Percentiles rank a stretch among this genome's conserved stretches.
These are phyloP conservation scores for Elaeidobius kamerunicus DNA, from an alignment of 2,888 invertebrate species.

Conservation along the genomic window DNA sequence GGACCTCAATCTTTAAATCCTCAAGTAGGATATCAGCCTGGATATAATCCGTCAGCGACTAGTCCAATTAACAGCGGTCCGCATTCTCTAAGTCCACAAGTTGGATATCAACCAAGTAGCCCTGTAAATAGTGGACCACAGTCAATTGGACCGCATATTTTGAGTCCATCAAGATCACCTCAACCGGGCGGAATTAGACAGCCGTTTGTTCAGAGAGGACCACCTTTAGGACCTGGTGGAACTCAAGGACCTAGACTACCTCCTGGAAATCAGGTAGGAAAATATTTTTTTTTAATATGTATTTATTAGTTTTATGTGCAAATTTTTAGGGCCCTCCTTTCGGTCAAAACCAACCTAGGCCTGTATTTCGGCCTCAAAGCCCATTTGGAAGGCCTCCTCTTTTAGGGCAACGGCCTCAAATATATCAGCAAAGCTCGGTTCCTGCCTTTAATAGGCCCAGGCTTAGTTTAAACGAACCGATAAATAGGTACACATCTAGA, in stretches of 20 bases:
- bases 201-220: slow-evolving; percentile 27
- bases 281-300: not conserved
- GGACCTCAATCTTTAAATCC: slow-evolving; percentile 37
- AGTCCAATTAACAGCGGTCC: slow-evolving; percentile 42
- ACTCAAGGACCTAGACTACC: slow-evolving; percentile 9
- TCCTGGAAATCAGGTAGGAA: not conserved
- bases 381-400: slow-evolving; percentile 54
- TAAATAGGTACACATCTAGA: slow-evolving; percentile 37
- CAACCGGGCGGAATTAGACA: slow-evolving; percentile 11
- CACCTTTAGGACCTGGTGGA: slow-evolving; percentile 37
- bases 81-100: slow-evolving; percentile 27
- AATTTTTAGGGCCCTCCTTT: slow-evolving; percentile 1
- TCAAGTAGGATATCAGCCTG: slow-evolving; percentile 37
- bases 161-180: slow-evolving; percentile 17
- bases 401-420: slow-evolving; percentile 36
- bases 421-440: slow-evolving; percentile 41
- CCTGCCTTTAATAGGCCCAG: slow-evolving; percentile 35
- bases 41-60: too few relatives aligned
- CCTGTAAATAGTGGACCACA: slow-evolving; percentile 41
- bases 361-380: slow-evolving; percentile 49
- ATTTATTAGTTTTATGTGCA: not conserved
- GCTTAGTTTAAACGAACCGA: slow-evolving; percentile 33
- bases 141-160: slow-evolving; percentile 29
- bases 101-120: slow-evolving; percentile 38
- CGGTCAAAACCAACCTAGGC: slow-evolving; percentile 30